phyloP scores from a whole-genome alignment of 2,888 invertebrate species.

The Crematogaster levior region DNA sequence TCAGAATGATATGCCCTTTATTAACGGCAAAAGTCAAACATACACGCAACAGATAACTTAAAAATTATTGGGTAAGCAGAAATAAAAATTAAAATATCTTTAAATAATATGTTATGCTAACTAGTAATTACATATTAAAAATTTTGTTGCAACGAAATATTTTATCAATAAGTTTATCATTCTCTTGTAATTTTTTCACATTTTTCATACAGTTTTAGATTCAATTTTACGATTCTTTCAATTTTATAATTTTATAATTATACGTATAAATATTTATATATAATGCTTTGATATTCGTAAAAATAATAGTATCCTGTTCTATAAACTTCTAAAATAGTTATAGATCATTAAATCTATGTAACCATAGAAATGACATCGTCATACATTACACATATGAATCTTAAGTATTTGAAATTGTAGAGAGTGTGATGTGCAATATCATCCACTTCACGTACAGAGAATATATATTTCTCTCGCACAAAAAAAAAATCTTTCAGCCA shows the following conservation, averaged over 20 bases:
- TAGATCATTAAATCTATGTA: constrained; percentile 17
- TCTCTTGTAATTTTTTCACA: background rate
- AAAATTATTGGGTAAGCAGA: background rate
- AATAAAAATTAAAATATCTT: background rate
- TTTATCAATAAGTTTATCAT: constrained; percentile 3
- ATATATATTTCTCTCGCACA: background rate
- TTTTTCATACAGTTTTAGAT: constrained; percentile 16
- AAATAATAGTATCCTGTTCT: background rate
- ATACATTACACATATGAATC: background rate
- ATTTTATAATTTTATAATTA: background rate
- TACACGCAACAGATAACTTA: background rate
- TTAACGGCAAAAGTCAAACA: background rate
- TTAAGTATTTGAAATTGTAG: constrained; percentile 34
- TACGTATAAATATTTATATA: background rate
- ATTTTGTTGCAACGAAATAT: background rate
- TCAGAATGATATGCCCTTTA: constrained; percentile 34
- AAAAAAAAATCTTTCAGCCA: background rate
- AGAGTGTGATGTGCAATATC: background rate
- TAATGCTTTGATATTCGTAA: background rate
- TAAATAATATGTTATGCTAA: background rate
- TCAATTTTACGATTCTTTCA: too few species aligned
- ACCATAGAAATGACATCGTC: background rate
- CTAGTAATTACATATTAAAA: background rate
- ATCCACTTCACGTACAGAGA: background rate
- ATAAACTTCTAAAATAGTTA: background rate